These are phyloP conservation scores for Paramormyrops kingsleyae DNA, from an alignment of 2,113 vertebrate species.

Conservation along the genomic window DNA sequence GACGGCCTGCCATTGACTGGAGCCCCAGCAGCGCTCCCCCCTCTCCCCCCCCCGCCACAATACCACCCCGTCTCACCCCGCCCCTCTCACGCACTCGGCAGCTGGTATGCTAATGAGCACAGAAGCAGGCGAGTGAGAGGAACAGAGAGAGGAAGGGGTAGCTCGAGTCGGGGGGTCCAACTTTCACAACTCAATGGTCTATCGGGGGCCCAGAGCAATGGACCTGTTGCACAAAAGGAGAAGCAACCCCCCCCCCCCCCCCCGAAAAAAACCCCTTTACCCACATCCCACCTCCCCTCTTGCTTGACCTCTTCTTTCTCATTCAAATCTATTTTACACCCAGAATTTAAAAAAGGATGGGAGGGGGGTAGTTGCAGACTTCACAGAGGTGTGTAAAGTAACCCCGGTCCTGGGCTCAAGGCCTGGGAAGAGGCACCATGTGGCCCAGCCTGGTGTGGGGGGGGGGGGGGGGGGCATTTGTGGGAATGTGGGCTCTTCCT, in stretches of 20 bases:
- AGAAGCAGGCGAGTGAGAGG: conserved; percentile 28
- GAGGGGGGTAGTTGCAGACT: neutral
- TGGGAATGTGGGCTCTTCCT: neutral
- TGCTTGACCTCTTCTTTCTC: conserved; percentile 35
- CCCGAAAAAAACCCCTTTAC: conserved; percentile 14
- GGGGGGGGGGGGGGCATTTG: conserved; percentile 10
- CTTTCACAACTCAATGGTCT: conserved; percentile 35
- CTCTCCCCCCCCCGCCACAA: neutral
- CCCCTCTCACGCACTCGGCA: conserved; percentile 28
- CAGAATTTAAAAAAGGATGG: conserved; percentile 25
- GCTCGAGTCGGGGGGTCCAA: neutral
- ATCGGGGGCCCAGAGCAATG: conserved; percentile 25
- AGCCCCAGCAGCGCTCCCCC: conserved; percentile 25
- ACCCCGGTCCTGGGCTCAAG: conserved; percentile 16
- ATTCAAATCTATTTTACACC: conserved; percentile 41
- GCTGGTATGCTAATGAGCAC: conserved; percentile 45
- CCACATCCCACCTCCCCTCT: conserved; percentile 27
- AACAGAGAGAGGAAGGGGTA: conserved; percentile 21
- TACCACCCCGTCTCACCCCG: conserved; percentile 11
- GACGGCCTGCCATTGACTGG: conserved; percentile 43
- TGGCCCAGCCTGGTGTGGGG: neutral
- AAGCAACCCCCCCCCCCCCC: conserved; percentile 25
- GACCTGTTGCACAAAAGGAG: conserved; percentile 36
- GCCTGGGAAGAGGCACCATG: conserved; percentile 23
- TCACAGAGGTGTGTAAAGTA: conserved; percentile 38